phyloP scores from a whole-genome alignment of 2,797 vertebrate species.

The Cirrhinus mrigala region DNA sequence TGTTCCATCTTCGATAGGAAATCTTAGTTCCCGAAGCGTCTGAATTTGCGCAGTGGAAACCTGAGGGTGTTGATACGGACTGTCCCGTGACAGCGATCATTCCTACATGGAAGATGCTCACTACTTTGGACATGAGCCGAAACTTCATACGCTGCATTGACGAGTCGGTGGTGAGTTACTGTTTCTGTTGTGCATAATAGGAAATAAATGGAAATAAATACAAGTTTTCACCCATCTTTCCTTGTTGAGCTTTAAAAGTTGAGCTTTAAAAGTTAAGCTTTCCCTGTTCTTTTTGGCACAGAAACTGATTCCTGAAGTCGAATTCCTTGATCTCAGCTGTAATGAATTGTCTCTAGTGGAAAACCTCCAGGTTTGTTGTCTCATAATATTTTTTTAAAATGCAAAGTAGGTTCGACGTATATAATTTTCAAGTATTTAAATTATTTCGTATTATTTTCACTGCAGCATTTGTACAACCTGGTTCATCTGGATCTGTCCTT shows the following conservation, averaged over 20 bases:
- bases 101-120: constrained; percentile 90
- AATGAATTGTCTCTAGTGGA: constrained; percentile 89
- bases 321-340: constrained; percentile 95
- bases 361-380: constrained; percentile 88
- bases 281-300: constrained; percentile 64
- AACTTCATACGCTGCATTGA: constrained; percentile 90
- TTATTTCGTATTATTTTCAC: background rate
- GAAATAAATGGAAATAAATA: too few species aligned
- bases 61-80: constrained; percentile 82
- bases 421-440: background rate
- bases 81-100: constrained; percentile 90
- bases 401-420: background rate
- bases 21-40: constrained; percentile 91
- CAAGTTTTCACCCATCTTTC: background rate
- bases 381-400: background rate
- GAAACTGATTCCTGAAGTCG: constrained; percentile 95
- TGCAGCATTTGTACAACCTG: constrained; percentile 95
- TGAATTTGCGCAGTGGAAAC: constrained; percentile 95
- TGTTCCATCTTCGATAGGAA: constrained; percentile 74
- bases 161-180: constrained; percentile 77
- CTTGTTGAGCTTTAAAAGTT: too few species aligned
- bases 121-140: constrained; percentile 96
- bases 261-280: background rate
- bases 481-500: constrained; percentile 96
- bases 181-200: too few species aligned